Evolutionary conservation across 2,888 invertebrate species (phyloP), one percentile per base, ranked within the genome.

Genomic region (Candidula unifasciata): DNA sequence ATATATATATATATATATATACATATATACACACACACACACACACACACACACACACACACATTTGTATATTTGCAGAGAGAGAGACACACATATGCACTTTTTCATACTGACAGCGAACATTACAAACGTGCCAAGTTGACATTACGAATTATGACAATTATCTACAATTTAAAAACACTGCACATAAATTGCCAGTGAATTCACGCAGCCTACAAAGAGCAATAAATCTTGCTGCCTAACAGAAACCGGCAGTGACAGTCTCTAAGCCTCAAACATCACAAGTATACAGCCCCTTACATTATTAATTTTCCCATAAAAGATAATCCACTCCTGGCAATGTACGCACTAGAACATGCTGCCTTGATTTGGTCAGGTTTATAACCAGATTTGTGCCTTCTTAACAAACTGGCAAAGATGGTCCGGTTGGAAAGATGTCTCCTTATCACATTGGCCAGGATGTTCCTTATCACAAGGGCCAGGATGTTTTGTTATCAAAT

Each of bases 291-390:
- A 18, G 69, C 21, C 52, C 27, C n/a, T 10, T 24, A 27, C 73
- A 73, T 73, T 52, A 73, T 73, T 73, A 44, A 73, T 73, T 73
- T 52, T 73, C 24, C 6, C 73, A 73, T 44, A 44, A 73, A 44
- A 44, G 44, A 73, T 73, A 52, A 73, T 52, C 52, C 37, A 27
- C 8, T 6, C n/a, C n/a, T 73, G 27, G 13, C 44, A 44, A 52
- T 10, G 27, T 24, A n/a, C 24, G n/a, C 27, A n/a, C 44, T 52
- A 44, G 27, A 73, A 73, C 69, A 69, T 35, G 21, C 33, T 33
- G 33, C 33, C 18, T 18, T 16, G 13, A 35, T 35, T 18, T 18
- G 18, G 69, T 16, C 2, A 69, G 13, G 35, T 33, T 69, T 33
- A 35, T 21, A 33, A 21, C 33, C 33, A 5, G n/a, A 60, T 18